Conservation (phyloP, 2,888 invertebrate genomes). For the Drosophila lutescens region DNA sequence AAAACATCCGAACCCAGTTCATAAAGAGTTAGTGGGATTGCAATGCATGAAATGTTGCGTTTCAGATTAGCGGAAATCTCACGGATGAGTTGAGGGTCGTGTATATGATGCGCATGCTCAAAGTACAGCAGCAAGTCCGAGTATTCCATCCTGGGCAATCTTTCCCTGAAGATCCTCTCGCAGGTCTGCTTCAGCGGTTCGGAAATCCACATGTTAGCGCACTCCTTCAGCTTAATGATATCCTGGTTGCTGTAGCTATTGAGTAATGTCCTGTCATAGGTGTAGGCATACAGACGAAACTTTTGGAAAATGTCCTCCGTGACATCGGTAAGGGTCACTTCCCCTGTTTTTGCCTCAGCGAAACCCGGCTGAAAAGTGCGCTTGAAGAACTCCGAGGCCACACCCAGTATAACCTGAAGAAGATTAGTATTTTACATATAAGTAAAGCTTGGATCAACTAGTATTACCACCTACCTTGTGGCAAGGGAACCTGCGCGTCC, state of each 20-base stretch:
- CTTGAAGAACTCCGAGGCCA: constrained; percentile 38
- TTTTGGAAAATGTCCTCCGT: constrained; percentile 29
- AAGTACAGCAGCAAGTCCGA: constrained; percentile 6
- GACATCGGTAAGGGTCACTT: constrained; percentile 19
- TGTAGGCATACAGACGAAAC: constrained; percentile 28
- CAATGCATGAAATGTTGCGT: accelerated
- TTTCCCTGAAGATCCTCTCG: neutral
- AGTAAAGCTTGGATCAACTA: neutral
- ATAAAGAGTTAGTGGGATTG: neutral
- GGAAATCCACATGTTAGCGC: constrained; percentile 36
- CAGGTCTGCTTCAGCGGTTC: constrained; percentile 1
- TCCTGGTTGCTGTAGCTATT: neutral
- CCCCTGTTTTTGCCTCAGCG: constrained; percentile 21
- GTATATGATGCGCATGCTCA: constrained; percentile 12
- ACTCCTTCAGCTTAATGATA: constrained; percentile 12
- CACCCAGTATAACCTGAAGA: constrained; percentile 18
- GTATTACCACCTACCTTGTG: constrained; percentile 21
- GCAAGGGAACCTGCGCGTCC: constrained; percentile 4
- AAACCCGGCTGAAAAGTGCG: constrained; percentile 16
- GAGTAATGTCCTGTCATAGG: neutral
- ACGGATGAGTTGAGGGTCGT: neutral
- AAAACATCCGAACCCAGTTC: constrained; percentile 13
- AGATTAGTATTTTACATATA: neutral
- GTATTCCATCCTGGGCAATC: neutral
- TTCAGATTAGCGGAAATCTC: neutral